phyloP scores from a whole-genome alignment of 2,113 vertebrate genomes.

The Zosterops japonicus region DNA sequence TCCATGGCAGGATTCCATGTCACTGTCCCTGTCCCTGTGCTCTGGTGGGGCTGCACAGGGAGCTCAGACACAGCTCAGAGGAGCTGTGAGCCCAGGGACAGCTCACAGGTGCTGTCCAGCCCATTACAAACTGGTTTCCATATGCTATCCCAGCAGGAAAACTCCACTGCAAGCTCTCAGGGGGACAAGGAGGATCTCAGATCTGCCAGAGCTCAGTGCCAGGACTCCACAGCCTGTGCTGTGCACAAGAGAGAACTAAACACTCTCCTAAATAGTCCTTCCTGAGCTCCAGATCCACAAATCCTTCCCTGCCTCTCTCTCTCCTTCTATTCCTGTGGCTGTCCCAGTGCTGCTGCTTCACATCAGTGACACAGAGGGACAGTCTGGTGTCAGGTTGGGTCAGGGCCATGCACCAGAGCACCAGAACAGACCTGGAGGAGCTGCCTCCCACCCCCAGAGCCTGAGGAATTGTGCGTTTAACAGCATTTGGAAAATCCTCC shows the following conservation, averaged over 20 bases:
- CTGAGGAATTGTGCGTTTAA: not conserved
- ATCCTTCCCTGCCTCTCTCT: not conserved
- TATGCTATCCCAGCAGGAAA: not conserved
- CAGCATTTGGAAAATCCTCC: not conserved
- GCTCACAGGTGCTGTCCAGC: not conserved
- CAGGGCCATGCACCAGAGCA: not conserved
- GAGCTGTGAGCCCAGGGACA: not conserved
- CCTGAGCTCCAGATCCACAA: not conserved
- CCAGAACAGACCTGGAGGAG: not conserved
- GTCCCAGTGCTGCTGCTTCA: not conserved
- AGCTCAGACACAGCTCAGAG: not conserved
- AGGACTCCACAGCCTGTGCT: not conserved
- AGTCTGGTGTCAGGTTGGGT: accelerated
- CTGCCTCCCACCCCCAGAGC: not conserved
- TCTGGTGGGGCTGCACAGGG: not conserved
- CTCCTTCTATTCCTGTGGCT: not conserved
- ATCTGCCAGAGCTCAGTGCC: not conserved
- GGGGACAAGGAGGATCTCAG: not conserved
- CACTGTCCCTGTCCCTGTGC: not conserved
- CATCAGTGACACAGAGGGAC: accelerated
- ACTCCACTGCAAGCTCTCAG: not conserved
- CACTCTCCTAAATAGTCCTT: not conserved
- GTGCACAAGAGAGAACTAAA: not conserved
- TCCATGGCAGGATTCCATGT: accelerated
- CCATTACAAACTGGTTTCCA: not conserved